Conservation (phyloP, 2,888 invertebrate species). For the Lasioglossum zephyrum region DNA sequence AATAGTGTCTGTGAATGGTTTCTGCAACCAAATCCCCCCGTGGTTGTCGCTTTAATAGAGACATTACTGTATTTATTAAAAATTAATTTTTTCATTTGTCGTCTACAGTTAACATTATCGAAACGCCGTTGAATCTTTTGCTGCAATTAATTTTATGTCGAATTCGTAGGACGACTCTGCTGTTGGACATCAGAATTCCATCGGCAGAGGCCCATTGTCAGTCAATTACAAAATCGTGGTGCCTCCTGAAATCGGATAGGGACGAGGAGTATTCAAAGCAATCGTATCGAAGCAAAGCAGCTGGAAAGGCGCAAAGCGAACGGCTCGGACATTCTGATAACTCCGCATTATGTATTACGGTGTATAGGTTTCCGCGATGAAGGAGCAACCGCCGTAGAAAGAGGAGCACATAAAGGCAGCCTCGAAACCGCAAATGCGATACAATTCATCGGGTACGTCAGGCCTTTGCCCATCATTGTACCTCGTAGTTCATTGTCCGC, state of each 20-base stretch:
- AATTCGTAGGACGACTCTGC: not conserved
- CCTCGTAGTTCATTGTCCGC: slow-evolving; percentile 58
- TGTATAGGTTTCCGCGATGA: slow-evolving; percentile 43
- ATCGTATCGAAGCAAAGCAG: slow-evolving; percentile 5
- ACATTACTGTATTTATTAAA: too few species aligned
- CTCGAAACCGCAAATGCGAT: slow-evolving; percentile 59
- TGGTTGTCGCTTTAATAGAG: too few species aligned
- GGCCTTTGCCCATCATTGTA: slow-evolving; percentile 60
- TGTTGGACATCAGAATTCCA: not conserved
- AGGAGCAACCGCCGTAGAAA: slow-evolving; percentile 35
- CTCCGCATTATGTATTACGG: slow-evolving; percentile 58
- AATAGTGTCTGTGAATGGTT: too few species aligned
- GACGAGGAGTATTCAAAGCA: not conserved
- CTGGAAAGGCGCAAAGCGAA: slow-evolving; percentile 53
- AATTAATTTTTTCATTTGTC: too few species aligned
- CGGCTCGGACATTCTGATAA: slow-evolving; percentile 67
- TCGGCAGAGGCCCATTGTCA: not conserved
- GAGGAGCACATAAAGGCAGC: slow-evolving; percentile 56
- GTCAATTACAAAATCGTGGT: not conserved
- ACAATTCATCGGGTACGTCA: slow-evolving; percentile 63
- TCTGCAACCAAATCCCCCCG: too few species aligned
- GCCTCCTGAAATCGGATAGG: not conserved
- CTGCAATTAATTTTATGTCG: not conserved
- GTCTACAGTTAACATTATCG: too few species aligned
- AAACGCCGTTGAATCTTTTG: not conserved